Conservation (phyloP, 2,113 vertebrate species). For the Ancistrus triradiatus region DNA sequence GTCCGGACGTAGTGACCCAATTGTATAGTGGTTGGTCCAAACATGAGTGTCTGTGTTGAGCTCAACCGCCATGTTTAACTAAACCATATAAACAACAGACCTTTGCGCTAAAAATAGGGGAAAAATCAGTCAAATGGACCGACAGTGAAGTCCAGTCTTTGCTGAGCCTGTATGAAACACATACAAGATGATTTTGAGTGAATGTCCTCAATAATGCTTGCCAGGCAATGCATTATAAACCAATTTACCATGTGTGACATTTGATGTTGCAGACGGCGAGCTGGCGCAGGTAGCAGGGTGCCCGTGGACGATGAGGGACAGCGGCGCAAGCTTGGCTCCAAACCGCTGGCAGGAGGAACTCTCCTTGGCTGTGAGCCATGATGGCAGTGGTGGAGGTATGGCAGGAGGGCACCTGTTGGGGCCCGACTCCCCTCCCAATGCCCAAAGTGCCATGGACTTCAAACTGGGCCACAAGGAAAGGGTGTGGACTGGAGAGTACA, state of each 20-base stretch:
- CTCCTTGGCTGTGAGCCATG: conserved; percentile 69
- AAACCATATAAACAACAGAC: too few relatives aligned
- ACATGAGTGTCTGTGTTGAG: too few relatives aligned
- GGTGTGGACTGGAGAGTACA: conserved; percentile 59
- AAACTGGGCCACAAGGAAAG: conserved; percentile 64
- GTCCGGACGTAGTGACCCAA: too few relatives aligned
- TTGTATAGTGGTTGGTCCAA: too few relatives aligned
- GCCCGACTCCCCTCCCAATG: conserved; percentile 63
- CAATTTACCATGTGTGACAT: not conserved
- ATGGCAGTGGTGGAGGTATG: conserved; percentile 64
- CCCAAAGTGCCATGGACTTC: conserved; percentile 64
- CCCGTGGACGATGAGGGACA: conserved; percentile 77
- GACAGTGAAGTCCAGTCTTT: too few relatives aligned
- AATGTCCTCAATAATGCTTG: too few relatives aligned
- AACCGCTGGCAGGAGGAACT: conserved; percentile 76
- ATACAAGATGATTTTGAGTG: too few relatives aligned
- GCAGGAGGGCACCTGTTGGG: conserved; percentile 67
- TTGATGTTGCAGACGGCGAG: conserved; percentile 60
- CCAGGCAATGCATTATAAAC: too few relatives aligned
- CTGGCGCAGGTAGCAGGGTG: conserved; percentile 76
- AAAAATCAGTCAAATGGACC: too few relatives aligned
- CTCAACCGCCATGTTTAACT: too few relatives aligned
- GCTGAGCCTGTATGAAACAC: too few relatives aligned
- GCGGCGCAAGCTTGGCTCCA: conserved; percentile 72
- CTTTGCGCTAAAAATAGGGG: too few relatives aligned